A percentile compares a stretch with the other conserved stretches of the same genome.
Evolutionary conservation across 2,888 invertebrate genomes (phyloP).

Genomic region (Polyommatus iphigenia): DNA sequence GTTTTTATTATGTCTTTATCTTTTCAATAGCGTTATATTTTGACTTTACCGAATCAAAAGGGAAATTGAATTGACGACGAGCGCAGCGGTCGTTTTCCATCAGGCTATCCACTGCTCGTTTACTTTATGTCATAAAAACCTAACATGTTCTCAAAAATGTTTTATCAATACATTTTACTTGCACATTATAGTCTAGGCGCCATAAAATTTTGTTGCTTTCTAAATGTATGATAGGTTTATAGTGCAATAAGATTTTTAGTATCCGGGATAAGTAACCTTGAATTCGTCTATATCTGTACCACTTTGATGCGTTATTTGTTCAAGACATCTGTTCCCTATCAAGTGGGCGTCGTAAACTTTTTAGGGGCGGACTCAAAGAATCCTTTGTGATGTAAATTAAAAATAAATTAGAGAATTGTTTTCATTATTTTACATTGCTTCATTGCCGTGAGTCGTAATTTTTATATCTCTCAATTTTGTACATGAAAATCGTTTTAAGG

Average conservation of each 20-base stretch:
- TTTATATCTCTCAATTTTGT: background rate
- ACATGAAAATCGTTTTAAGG: background rate
- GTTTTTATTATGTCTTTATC: no score
- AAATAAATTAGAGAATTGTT: conserved; percentile 40
- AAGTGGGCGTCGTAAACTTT: conserved; percentile 62
- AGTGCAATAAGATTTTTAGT: conserved; percentile 28
- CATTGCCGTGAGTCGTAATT: conserved; percentile 11
- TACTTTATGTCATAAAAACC: background rate
- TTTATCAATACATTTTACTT: background rate
- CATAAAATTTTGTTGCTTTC: conserved; percentile 19
- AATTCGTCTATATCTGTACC: conserved; percentile 34
- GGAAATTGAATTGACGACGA: no score
- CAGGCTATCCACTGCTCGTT: background rate
- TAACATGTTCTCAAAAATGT: background rate
- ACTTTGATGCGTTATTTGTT: conserved; percentile 60
- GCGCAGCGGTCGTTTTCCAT: background rate
- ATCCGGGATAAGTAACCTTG: conserved; percentile 5
- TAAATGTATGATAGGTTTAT: conserved; percentile 27
- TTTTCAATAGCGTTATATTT: no score
- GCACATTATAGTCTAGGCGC: background rate
- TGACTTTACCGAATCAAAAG: no score
- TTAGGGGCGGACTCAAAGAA: conserved; percentile 51
- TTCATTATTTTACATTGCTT: conserved; percentile 39
- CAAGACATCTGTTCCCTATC: conserved; percentile 66
- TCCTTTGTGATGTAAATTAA: conserved; percentile 54